Evolutionary conservation across 2,888 invertebrate species (phyloP).

Genomic region (Dione vanillae): DNA sequence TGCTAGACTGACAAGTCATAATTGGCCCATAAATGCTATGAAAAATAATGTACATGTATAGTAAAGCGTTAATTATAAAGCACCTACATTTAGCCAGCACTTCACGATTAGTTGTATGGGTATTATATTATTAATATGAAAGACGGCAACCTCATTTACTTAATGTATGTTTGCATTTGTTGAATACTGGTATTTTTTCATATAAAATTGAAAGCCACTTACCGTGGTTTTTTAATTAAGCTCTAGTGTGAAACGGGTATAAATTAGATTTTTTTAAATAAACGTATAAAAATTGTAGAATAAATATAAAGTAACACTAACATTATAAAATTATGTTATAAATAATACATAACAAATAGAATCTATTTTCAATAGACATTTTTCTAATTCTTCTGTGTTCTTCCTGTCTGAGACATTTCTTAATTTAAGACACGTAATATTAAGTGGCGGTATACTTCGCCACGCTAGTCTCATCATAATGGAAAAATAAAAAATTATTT

Average conservation of each 20-base stretch:
- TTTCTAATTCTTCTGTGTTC: too few species aligned
- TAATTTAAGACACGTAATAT: too few species aligned
- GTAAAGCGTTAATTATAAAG: slow-evolving; percentile 12
- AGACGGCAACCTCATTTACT: slow-evolving; percentile 43
- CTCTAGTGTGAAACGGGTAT: background rate
- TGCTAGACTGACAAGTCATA: background rate
- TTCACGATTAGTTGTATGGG: slow-evolving; percentile 25
- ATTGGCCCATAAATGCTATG: background rate
- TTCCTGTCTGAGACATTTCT: too few species aligned
- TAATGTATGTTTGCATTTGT: slow-evolving; percentile 42
- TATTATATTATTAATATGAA: slow-evolving; percentile 35
- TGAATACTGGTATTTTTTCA: slow-evolving; percentile 36
- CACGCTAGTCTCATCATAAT: too few species aligned
- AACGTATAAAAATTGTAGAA: background rate
- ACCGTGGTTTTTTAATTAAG: slow-evolving; percentile 27
- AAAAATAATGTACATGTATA: too few species aligned
- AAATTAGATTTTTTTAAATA: background rate
- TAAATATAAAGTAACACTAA: too few species aligned
- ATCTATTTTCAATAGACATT: too few species aligned
- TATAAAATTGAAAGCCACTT: slow-evolving; percentile 38
- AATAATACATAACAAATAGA: too few species aligned
- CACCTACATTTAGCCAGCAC: slow-evolving; percentile 15
- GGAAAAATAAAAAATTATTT: too few species aligned
- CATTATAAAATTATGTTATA: too few species aligned
- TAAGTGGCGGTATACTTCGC: too few species aligned